Conservation (phyloP, 2,113 vertebrate species). For the Anarhynchus alexandrinus region DNA sequence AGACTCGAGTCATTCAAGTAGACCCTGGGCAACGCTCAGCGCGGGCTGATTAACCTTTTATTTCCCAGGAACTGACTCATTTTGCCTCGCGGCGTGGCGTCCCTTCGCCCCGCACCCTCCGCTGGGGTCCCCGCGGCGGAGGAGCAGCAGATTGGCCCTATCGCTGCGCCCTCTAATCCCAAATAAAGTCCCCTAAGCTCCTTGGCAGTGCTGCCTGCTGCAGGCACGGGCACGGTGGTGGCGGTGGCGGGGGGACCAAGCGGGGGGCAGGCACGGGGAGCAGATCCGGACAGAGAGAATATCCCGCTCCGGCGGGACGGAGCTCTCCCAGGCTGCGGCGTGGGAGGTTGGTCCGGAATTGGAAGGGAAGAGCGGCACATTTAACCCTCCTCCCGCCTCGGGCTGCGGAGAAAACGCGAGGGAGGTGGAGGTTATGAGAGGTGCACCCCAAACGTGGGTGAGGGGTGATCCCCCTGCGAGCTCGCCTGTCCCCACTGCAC, state of each 20-base stretch:
- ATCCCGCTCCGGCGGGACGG: neutral
- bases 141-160: neutral
- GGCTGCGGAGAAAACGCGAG: neutral
- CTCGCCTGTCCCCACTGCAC: neutral
- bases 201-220: neutral
- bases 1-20: neutral
- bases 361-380: neutral
- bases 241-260: neutral
- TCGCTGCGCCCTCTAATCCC: neutral
- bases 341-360: neutral
- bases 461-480: no score
- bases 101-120: neutral
- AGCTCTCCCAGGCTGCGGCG: neutral
- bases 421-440: no score
- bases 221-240: rapidly evolving
- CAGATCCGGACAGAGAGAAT: neutral
- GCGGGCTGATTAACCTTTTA: neutral
- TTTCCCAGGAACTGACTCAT: neutral
- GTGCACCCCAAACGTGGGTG: neutral
- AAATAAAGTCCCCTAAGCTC: neutral
- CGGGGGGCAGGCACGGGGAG: rapidly evolving
- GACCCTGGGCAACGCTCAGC: neutral
- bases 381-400: neutral
- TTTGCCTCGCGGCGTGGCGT: neutral
- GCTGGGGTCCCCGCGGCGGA: neutral